phyloP scores from a whole-genome alignment of 2,797 vertebrate species.

The Halcyon smyrnensis region DNA sequence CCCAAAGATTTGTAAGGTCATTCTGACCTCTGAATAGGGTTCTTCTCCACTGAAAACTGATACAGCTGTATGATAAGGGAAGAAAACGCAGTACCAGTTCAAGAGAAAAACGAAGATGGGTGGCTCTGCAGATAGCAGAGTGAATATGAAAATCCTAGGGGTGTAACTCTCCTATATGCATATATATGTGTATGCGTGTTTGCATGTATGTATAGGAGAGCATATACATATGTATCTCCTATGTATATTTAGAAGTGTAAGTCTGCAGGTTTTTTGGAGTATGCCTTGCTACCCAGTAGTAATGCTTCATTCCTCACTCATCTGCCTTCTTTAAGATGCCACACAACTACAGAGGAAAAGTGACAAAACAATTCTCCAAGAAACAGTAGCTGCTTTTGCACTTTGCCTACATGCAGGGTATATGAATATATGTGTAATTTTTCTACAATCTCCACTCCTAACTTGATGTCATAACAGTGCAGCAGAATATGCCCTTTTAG shows the following conservation, averaged over 20 bases:
- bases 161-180: neutral
- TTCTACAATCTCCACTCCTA: neutral
- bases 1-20: neutral
- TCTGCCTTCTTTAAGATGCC: neutral
- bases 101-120: neutral
- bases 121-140: neutral
- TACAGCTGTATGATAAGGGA: neutral
- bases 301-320: neutral
- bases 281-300: neutral
- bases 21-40: neutral
- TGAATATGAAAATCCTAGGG: neutral
- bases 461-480: neutral
- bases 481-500: neutral
- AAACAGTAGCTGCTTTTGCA: neutral
- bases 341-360: neutral
- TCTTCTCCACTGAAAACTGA: neutral
- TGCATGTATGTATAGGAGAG: neutral
- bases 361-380: neutral
- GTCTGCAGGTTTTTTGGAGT: accelerated
- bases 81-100: neutral
- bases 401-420: neutral
- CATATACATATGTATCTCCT: neutral
- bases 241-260: neutral
- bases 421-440: neutral
- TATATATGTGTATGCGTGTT: neutral